Evolutionary conservation across 2,888 invertebrate species (phyloP).

Genomic region (Ecdyonurus torrentis): DNA sequence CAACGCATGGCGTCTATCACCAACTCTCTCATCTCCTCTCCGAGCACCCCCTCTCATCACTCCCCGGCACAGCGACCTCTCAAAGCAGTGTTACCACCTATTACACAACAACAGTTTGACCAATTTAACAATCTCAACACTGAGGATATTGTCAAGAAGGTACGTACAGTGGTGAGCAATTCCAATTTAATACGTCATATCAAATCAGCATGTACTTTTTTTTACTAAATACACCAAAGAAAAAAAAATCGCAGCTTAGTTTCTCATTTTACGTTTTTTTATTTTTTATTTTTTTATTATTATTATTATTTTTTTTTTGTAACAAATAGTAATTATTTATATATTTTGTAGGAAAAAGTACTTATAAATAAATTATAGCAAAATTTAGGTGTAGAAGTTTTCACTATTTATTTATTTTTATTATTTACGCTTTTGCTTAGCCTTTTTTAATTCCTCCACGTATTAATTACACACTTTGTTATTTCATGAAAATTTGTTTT

Average conservation of each 20-base stretch:
- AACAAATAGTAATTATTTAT: no score
- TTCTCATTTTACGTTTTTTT: background rate
- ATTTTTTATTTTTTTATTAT: background rate
- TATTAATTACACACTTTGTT: no score
- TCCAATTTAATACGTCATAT: no score
- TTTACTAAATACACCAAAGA: background rate
- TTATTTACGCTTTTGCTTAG: background rate
- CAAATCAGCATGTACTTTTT: background rate
- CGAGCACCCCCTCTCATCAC: slow-evolving; percentile 54
- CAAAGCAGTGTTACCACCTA: slow-evolving; percentile 92
- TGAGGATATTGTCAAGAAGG: slow-evolving; percentile 91
- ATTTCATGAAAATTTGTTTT: no score
- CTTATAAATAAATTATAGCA: no score
- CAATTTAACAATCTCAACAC: slow-evolving; percentile 95
- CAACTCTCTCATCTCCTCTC: slow-evolving; percentile 86
- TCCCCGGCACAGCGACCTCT: slow-evolving; percentile 71
- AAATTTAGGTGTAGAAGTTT: background rate
- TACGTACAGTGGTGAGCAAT: slow-evolving; percentile 19
- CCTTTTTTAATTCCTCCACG: background rate
- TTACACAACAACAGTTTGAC: slow-evolving; percentile 98
- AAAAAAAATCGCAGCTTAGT: background rate
- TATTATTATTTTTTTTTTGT: background rate
- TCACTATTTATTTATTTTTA: background rate
- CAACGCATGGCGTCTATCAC: slow-evolving; percentile 98
- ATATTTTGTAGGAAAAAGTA: no score